Evolutionary conservation across 2,113 vertebrate species (phyloP), one percentile per base, ranked within the genome.

Genomic region (Empidonax traillii): DNA sequence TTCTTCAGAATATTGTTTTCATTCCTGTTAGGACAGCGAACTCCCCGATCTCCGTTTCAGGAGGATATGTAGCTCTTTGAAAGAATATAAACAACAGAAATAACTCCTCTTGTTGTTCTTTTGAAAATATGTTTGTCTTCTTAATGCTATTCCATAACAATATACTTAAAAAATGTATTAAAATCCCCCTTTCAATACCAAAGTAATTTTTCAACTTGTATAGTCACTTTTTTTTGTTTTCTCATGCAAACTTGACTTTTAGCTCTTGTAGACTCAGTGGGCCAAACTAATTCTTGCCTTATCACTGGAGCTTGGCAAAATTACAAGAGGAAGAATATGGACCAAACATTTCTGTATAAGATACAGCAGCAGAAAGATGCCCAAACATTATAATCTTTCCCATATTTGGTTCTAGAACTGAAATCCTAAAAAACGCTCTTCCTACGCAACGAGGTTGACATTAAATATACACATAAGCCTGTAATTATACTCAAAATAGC

Each of bases 1-100:
- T 87, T 90, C 81, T 74, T 92, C 65, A 37, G 82, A 85, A 83
- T 39, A 77, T 14, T 69, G 74, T 46, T 95, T 95, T 92, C 73
- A 80, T 93, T 81, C 69, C 76, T 52, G 9, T 22, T 69, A 88
- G 33, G 51, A 82, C 28, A 44, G 68, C 31, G 52, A 96, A 85
- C 10, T 73, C 10, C 37, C 56, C 4, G 5, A 71, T 44, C 21
- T 77, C 39, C 41, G 11, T 52, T 74, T 87, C 81, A 76, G 51
- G 39, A 87, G 22, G 44, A 76, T 14, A 35, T 10, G 43, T 5
- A 90, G 61, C 25, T 92, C 65, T 89, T 88, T n/a, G n/a, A 35
- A 49, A 79, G 41, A 37, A 58, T 68, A 73, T 37, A 90, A 30
- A 53, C 7, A 49, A 74, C 3, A 83, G 7, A 84, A 88, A 63